A percentile compares a stretch with the other conserved stretches of the same genome.
phyloP scores from a whole-genome alignment of 2,888 invertebrate species.

The Dioctria rufipes region DNA sequence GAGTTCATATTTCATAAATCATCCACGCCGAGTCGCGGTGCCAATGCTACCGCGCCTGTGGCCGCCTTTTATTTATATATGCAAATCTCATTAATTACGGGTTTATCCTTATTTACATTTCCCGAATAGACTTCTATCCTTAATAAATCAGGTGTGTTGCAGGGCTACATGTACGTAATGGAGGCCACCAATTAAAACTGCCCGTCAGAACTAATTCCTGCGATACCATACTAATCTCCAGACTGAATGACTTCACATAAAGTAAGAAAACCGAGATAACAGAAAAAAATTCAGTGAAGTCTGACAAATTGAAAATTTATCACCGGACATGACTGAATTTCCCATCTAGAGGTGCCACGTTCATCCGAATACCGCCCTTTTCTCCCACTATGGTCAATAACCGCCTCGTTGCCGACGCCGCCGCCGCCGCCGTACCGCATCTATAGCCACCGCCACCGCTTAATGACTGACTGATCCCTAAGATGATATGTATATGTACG shows the following conservation, averaged over 20 bases:
- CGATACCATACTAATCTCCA: slow-evolving; percentile 15
- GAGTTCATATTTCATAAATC: too few relatives aligned
- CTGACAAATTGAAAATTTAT: slow-evolving; percentile 52
- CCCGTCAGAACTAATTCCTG: slow-evolving; percentile 19
- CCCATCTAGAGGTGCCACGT: slow-evolving; percentile 12
- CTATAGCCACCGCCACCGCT: too few relatives aligned
- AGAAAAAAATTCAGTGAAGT: slow-evolving; percentile 28
- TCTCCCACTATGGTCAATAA: slow-evolving; percentile 17
- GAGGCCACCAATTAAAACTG: slow-evolving; percentile 35
- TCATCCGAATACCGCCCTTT: not conserved
- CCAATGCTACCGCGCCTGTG: too few relatives aligned
- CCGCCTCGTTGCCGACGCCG: not conserved
- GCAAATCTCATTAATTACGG: slow-evolving; percentile 45
- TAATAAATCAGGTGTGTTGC: slow-evolving; percentile 34
- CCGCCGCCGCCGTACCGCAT: too few relatives aligned
- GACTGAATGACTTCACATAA: not conserved
- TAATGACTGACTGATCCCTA: not conserved
- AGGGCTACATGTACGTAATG: not conserved
- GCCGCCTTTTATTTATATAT: slow-evolving; percentile 14
- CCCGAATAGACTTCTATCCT: not conserved
- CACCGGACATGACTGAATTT: slow-evolving; percentile 48
- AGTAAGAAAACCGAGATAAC: not conserved
- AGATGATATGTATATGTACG: not conserved
- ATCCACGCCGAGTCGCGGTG: too few relatives aligned
- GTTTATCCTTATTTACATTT: slow-evolving; percentile 15